A percentile compares a stretch with the other conserved stretches of the same genome.
Evolutionary conservation across 2,113 vertebrate species (phyloP).

Genomic region (Capreolus pygargus): DNA sequence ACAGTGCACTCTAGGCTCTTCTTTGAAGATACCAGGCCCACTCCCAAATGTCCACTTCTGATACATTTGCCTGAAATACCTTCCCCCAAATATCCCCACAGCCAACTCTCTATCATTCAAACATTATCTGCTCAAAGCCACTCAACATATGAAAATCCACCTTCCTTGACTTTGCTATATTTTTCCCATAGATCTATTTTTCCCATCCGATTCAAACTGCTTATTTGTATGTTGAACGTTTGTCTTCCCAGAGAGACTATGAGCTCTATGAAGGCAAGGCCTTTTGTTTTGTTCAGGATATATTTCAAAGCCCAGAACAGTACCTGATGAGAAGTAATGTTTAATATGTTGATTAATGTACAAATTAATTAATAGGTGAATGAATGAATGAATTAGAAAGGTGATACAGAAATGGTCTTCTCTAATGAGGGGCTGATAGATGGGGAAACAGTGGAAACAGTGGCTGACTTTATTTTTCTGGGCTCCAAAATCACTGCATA

Average conservation of each 20-base stretch:
- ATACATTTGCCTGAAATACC: neutral
- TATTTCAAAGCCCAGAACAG: neutral
- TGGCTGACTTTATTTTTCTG: no score
- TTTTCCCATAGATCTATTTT: neutral
- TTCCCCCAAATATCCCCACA: neutral
- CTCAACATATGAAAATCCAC: neutral
- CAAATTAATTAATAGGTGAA: neutral
- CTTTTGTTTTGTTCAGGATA: neutral
- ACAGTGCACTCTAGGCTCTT: neutral
- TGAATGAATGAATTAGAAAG: neutral
- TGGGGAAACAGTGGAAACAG: no score
- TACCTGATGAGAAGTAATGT: neutral
- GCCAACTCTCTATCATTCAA: neutral
- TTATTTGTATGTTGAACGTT: neutral
- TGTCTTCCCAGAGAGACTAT: neutral
- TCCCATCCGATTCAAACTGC: neutral
- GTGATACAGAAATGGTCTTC: neutral
- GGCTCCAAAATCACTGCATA: no score
- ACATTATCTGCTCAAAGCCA: neutral
- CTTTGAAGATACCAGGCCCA: neutral
- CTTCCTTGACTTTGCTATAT: neutral
- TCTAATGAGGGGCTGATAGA: neutral
- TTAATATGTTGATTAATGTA: neutral
- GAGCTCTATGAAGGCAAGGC: neutral
- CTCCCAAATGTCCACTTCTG: neutral